Evolutionary conservation across 1,140 invertebrate genomes (phyloP).

Genomic region (Hesperophylax magnus): DNA sequence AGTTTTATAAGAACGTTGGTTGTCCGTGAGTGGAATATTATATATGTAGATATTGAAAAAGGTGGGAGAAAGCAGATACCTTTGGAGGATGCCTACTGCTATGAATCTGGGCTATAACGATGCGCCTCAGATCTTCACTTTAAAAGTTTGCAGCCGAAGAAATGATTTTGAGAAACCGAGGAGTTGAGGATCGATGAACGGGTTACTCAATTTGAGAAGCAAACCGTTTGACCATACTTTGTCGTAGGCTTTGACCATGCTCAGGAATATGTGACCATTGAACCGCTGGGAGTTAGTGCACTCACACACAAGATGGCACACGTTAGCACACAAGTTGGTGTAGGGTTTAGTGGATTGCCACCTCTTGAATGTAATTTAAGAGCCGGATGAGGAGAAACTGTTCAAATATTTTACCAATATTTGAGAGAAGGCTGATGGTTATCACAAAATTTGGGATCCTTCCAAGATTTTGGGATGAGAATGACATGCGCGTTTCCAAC

Average conservation of each 20-base stretch:
- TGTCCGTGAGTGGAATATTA: background rate
- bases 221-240: too few species aligned
- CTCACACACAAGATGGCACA: background rate
- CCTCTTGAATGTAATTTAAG: too few species aligned
- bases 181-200: background rate
- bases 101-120: background rate
- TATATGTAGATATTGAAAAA: too few species aligned
- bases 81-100: background rate
- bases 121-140: background rate
- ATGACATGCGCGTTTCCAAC: background rate
- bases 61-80: too few species aligned
- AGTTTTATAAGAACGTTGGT: background rate
- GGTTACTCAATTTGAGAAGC: background rate
- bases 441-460: background rate
- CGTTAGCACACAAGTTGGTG: too few species aligned
- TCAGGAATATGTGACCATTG: background rate
- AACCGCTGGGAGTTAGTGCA: background rate
- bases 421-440: conserved; percentile 16
- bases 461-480: background rate
- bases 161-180: conserved; percentile 2
- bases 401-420: conserved; percentile 1
- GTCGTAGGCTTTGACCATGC: background rate
- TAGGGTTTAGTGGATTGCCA: too few species aligned
- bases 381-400: background rate
- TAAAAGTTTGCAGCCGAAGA: background rate